Evolutionary conservation across 2,797 vertebrate species (phyloP), one percentile per base, ranked within the genome.

Genomic region (Neosilurus mollespiculum): DNA sequence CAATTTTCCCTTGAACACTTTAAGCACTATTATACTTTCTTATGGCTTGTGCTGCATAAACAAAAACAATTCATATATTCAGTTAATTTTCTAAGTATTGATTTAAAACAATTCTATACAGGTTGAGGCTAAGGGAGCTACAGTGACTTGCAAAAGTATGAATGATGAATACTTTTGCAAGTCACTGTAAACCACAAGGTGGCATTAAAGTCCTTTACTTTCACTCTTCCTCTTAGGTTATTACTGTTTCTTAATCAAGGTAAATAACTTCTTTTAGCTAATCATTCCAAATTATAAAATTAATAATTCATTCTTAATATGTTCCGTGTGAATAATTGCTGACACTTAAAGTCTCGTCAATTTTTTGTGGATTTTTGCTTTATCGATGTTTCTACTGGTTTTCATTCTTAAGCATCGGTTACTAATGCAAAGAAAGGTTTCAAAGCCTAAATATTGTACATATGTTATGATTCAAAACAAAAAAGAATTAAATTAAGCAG

Each of bases 121-220:
- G 12, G 0, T 18, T 1, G 72, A 75, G 34, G 16, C 26, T 30
- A 26, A 34, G 1, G 16, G 16, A 54, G 49, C n/a, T n/a, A 58
- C 26, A 5, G 43, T 43, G 8, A 8, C 43, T 43, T 43, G 8
- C 4, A 43, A 43, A 4, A 43, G 43, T 43, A 43, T 43, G 43
- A 8, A 8, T 43, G 8, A 4, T 43, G 8, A 43, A 43, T 43
- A 43, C 43, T 43, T 4, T 43, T 43, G 4, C 3, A 43, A 43
- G 43, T 8, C 8, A 43, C 43, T 5, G 26, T 58, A 9, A 30
- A 43, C 81, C 81, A 78, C 72, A 84, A 80, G 77, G 24, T 62
- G 83, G 78, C 67, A 73, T 54, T 51, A 73, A 20, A 56, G 11
- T 26, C 56, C 24, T 70, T 70, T 61, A 4, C 65, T 24, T 20